Evolutionary conservation across 2,797 vertebrate genomes (phyloP).

Genomic region (Tiaroga cobitis): DNA sequence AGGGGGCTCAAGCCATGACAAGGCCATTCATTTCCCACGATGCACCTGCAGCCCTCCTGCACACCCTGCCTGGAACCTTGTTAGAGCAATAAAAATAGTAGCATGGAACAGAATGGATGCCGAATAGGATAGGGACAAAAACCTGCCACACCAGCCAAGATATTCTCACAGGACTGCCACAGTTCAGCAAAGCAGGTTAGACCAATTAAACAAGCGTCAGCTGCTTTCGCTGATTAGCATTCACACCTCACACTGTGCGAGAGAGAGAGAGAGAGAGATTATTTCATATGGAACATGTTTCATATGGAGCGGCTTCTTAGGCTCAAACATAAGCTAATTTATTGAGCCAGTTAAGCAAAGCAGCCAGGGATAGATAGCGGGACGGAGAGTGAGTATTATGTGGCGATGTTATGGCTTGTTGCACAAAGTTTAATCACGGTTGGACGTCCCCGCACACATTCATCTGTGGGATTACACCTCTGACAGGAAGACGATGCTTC

Average conservation of each 20-base stretch:
- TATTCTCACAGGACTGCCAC: slow-evolving; percentile 29
- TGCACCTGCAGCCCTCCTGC: slow-evolving; percentile 45
- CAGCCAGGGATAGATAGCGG: slow-evolving; percentile 45
- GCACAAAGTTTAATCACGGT: slow-evolving; percentile 51
- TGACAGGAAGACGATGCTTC: slow-evolving; percentile 33
- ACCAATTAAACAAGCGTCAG: slow-evolving; percentile 62
- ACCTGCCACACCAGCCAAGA: slow-evolving; percentile 25
- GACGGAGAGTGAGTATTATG: slow-evolving; percentile 24
- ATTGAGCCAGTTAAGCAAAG: slow-evolving; percentile 55
- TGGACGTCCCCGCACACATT: slow-evolving; percentile 39
- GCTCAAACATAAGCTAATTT: slow-evolving; percentile 42
- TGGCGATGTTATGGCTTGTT: slow-evolving; percentile 50
- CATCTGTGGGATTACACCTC: slow-evolving; percentile 51
- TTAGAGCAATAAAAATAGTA: slow-evolving; percentile 61
- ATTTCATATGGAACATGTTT: slow-evolving; percentile 39
- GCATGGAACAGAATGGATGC: slow-evolving; percentile 47
- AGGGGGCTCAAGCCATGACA: slow-evolving; percentile 3
- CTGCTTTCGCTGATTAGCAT: slow-evolving; percentile 59
- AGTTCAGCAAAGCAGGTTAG: slow-evolving; percentile 62
- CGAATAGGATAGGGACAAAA: slow-evolving; percentile 38
- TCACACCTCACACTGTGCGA: slow-evolving; percentile 48
- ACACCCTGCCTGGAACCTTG: slow-evolving; percentile 47
- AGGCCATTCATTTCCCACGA: slow-evolving; percentile 50
- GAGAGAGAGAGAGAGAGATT: slow-evolving; percentile 8
- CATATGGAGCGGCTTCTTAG: slow-evolving; percentile 8